Conservation (phyloP, 2,797 vertebrate genomes). For the Otolemur crassicaudatus region DNA sequence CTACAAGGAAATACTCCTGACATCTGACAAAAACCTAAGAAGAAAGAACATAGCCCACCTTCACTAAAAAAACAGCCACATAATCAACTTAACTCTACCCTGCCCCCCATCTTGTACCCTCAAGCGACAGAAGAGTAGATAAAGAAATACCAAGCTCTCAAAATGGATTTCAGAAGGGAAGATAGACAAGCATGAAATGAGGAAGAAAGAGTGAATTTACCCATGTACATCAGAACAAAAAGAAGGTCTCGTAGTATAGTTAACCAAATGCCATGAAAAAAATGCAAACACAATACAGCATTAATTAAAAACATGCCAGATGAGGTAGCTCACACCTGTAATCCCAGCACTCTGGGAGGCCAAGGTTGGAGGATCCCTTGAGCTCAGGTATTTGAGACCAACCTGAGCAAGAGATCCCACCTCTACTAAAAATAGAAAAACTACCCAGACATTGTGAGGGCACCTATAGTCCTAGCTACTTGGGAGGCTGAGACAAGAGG, state of each 20-base stretch:
- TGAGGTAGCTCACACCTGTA: too few relatives aligned
- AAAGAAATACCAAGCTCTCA: slow-evolving; percentile 17
- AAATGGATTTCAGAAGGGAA: slow-evolving; percentile 30
- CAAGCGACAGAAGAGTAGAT: neutral
- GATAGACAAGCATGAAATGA: neutral
- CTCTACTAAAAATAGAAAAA: too few relatives aligned
- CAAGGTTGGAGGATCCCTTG: too few relatives aligned
- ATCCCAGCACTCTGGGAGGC: too few relatives aligned
- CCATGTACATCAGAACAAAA: neutral
- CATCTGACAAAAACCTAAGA: neutral
- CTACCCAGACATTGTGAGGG: too few relatives aligned
- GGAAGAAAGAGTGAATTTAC: neutral
- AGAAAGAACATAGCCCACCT: neutral
- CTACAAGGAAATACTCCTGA: neutral
- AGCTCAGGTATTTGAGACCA: too few relatives aligned
- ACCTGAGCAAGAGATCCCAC: too few relatives aligned
- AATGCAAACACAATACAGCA: neutral
- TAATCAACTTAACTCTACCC: neutral
- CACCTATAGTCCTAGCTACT: too few relatives aligned
- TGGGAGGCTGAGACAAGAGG: too few relatives aligned
- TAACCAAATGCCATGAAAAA: slow-evolving; percentile 9
- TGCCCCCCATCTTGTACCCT: neutral
- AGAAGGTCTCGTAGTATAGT: neutral
- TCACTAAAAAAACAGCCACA: slow-evolving; percentile 8
- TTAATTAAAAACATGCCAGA: slow-evolving; percentile 20